Evolutionary conservation across 2,888 invertebrate genomes (phyloP).

Genomic region (Zhuqinia jingwanae): DNA sequence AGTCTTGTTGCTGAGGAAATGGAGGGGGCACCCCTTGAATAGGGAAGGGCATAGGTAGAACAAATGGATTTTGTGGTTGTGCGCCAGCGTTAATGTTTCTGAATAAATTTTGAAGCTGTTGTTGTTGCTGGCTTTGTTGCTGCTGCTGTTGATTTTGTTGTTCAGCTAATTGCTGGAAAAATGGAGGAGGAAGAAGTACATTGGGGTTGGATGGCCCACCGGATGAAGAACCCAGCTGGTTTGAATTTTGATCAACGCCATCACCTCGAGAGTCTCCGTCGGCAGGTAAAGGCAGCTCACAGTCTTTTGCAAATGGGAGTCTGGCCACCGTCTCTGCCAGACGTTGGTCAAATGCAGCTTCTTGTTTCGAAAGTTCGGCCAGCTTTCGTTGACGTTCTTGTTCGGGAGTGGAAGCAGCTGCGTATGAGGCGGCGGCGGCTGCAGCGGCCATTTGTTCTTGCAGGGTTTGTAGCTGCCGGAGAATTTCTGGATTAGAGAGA

Average conservation of each 20-base stretch:
- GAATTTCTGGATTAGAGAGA: constrained; percentile 92
- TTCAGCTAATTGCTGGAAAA: constrained; percentile 76
- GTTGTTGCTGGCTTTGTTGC: constrained; percentile 61
- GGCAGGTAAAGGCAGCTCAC: constrained; percentile 82
- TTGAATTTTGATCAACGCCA: constrained; percentile 76
- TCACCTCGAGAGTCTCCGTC: constrained; percentile 79
- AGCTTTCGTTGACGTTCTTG: constrained; percentile 86
- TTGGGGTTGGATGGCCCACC: constrained; percentile 46
- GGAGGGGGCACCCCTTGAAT: constrained; percentile 70
- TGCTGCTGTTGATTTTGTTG: constrained; percentile 68
- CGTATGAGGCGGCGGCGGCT: constrained; percentile 82
- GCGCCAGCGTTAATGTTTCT: constrained; percentile 50
- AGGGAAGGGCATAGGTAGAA: constrained; percentile 72
- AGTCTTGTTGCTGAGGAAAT: constrained; percentile 61
- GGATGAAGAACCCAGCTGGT: constrained; percentile 60
- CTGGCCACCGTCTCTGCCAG: constrained; percentile 88
- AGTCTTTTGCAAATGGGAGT: constrained; percentile 86
- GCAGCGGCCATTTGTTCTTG: constrained; percentile 81
- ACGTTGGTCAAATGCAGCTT: constrained; percentile 89
- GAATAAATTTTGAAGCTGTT: constrained; percentile 64
- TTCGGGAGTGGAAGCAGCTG: constrained; percentile 74
- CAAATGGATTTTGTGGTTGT: constrained; percentile 67
- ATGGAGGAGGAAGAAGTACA: constrained; percentile 76
- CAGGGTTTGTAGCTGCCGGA: constrained; percentile 92
- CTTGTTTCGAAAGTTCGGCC: constrained; percentile 87